Evolutionary conservation across 2,888 invertebrate genomes (phyloP).

Genomic region (Oxytorus armatus): DNA sequence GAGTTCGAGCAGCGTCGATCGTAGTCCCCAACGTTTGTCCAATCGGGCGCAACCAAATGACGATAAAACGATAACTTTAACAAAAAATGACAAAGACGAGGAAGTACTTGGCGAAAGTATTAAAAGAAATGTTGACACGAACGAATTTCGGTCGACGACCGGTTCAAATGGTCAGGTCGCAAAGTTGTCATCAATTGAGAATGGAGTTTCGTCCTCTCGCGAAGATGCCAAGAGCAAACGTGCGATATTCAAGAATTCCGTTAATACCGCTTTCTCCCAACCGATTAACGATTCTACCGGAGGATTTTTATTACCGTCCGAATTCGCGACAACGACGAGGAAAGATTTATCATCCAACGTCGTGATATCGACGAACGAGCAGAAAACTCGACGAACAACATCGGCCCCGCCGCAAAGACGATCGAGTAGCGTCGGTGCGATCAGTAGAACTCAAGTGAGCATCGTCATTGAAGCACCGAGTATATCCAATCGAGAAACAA

Average conservation of each 20-base stretch:
- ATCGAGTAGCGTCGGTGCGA: slow-evolving; percentile 57
- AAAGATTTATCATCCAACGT: slow-evolving; percentile 19
- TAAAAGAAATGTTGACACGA: not conserved
- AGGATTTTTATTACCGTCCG: slow-evolving; percentile 24
- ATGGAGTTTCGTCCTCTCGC: not conserved
- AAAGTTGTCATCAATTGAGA: slow-evolving; percentile 18
- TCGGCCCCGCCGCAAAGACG: slow-evolving; percentile 79
- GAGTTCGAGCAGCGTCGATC: slow-evolving; percentile 70
- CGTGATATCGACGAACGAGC: slow-evolving; percentile 18
- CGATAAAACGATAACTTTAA: slow-evolving; percentile 30
- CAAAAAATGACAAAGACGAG: slow-evolving; percentile 23
- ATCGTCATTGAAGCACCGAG: slow-evolving; percentile 77
- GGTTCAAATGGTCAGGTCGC: not conserved
- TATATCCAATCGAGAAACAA: slow-evolving; percentile 42
- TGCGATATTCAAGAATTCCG: slow-evolving; percentile 77
- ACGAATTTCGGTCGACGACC: not conserved
- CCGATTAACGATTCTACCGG: slow-evolving; percentile 68
- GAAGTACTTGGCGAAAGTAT: not conserved
- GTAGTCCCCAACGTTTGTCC: slow-evolving; percentile 43
- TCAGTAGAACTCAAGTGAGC: slow-evolving; percentile 74
- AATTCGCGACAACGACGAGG: slow-evolving; percentile 42
- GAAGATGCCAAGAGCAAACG: slow-evolving; percentile 73
- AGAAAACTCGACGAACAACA: slow-evolving; percentile 71
- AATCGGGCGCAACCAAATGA: not conserved
- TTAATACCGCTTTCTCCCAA: slow-evolving; percentile 77